Conservation (phyloP, 2,888 invertebrate genomes). For the Cremastinae sp. region DNA sequence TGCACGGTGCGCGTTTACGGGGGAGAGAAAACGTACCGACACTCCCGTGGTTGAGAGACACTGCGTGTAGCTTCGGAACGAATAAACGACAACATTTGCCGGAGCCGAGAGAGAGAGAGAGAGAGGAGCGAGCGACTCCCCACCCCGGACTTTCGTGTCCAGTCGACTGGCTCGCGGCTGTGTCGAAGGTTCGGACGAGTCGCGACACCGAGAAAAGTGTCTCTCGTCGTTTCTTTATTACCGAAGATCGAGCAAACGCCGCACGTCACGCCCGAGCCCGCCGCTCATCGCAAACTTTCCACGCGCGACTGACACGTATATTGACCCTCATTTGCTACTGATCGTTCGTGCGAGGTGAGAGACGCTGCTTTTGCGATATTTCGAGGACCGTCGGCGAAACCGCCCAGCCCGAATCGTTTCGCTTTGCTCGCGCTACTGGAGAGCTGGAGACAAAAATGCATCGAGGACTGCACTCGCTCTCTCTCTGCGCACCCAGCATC, state of each 20-base stretch:
- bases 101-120: no score
- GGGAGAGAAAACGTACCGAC: slow-evolving; percentile 55
- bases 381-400: slow-evolving; percentile 66
- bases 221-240: slow-evolving; percentile 26
- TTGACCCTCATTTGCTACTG: slow-evolving; percentile 69
- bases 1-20: neutral
- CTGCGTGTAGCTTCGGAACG: slow-evolving; percentile 66
- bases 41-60: slow-evolving; percentile 74
- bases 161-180: slow-evolving; percentile 3
- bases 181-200: slow-evolving; percentile 28
- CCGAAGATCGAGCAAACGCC: slow-evolving; percentile 55
- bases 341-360: slow-evolving; percentile 24
- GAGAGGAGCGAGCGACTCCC: slow-evolving; percentile 41
- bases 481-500: slow-evolving; percentile 48
- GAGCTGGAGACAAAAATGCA: slow-evolving; percentile 56
- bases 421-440: slow-evolving; percentile 57
- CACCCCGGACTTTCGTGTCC: slow-evolving; percentile 14
- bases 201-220: slow-evolving; percentile 30
- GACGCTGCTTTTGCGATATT: slow-evolving; percentile 65
- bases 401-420: slow-evolving; percentile 74
- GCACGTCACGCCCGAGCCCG: slow-evolving; percentile 17
- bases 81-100: slow-evolving; percentile 72
- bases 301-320: slow-evolving; percentile 54
- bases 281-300: slow-evolving; percentile 44
- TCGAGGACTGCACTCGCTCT: slow-evolving; percentile 48